These are phyloP conservation scores for Myathropa florea DNA, from an alignment of 2,888 invertebrate genomes.

Conservation along the genomic window DNA sequence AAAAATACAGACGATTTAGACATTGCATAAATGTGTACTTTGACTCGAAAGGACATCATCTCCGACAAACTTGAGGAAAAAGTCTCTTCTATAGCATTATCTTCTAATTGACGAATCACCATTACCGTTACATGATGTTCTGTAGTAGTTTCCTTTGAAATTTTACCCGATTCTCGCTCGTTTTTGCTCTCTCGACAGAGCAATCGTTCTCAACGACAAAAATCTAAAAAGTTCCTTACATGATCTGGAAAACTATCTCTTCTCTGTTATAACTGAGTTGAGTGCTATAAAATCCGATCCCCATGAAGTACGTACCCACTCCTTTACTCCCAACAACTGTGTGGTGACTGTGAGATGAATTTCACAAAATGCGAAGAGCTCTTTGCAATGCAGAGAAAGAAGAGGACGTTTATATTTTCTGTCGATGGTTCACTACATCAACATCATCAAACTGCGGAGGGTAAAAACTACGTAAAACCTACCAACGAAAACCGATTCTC, in stretches of 20 bases:
- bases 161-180: slow-evolving; percentile 23
- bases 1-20: too few species aligned
- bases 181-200: slow-evolving; percentile 20
- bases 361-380: slow-evolving; percentile 38
- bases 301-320: slow-evolving; percentile 42
- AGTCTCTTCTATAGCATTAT: slow-evolving; percentile 47
- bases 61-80: background rate
- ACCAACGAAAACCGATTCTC: slow-evolving; percentile 58
- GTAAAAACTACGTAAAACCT: slow-evolving; percentile 47
- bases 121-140: slow-evolving; percentile 46
- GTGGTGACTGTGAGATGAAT: slow-evolving; percentile 25
- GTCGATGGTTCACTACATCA: slow-evolving; percentile 21
- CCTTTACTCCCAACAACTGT: slow-evolving; percentile 15
- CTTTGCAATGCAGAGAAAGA: slow-evolving; percentile 19
- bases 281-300: slow-evolving; percentile 38
- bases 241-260: slow-evolving; percentile 41
- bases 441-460: background rate
- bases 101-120: slow-evolving; percentile 63
- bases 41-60: slow-evolving; percentile 16
- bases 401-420: background rate
- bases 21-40: background rate
- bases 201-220: background rate
- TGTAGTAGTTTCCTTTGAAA: slow-evolving; percentile 45
- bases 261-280: slow-evolving; percentile 17
- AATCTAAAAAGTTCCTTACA: slow-evolving; percentile 18